phyloP scores from a whole-genome alignment of 2,797 vertebrate species.

The Siniperca undulata region DNA sequence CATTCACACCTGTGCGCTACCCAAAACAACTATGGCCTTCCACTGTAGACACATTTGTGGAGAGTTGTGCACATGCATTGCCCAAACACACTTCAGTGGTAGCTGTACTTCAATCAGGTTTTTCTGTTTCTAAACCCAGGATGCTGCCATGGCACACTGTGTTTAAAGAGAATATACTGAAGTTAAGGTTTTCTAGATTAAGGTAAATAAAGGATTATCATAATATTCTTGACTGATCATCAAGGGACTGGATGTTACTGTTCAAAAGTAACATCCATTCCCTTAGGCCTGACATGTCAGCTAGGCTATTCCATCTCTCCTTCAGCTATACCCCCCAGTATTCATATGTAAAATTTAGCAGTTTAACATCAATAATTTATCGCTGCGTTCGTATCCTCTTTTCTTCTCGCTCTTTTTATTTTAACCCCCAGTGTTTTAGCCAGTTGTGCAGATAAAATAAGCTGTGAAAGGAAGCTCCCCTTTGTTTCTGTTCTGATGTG shows the following conservation, averaged over 20 bases:
- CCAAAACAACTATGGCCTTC: neutral
- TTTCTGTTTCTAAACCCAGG: neutral
- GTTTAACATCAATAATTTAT: constrained; percentile 66
- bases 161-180: constrained; percentile 14
- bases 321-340: constrained; percentile 6
- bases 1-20: neutral
- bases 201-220: neutral
- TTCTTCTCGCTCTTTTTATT: constrained; percentile 5
- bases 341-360: constrained; percentile 59
- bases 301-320: neutral
- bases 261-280: neutral
- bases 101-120: neutral
- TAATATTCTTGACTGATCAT: neutral
- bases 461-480: constrained; percentile 9
- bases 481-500: constrained; percentile 41
- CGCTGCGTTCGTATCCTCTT: constrained; percentile 17
- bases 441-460: constrained; percentile 26
- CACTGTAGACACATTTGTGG: neutral
- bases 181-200: neutral
- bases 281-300: constrained; percentile 1
- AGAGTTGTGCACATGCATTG: neutral
- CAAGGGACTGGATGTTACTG: neutral
- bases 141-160: neutral
- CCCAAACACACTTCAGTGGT: neutral
- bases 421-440: constrained; percentile 11